phyloP scores from a whole-genome alignment of 2,113 vertebrate genomes.

The Sporophila hypoxantha region DNA sequence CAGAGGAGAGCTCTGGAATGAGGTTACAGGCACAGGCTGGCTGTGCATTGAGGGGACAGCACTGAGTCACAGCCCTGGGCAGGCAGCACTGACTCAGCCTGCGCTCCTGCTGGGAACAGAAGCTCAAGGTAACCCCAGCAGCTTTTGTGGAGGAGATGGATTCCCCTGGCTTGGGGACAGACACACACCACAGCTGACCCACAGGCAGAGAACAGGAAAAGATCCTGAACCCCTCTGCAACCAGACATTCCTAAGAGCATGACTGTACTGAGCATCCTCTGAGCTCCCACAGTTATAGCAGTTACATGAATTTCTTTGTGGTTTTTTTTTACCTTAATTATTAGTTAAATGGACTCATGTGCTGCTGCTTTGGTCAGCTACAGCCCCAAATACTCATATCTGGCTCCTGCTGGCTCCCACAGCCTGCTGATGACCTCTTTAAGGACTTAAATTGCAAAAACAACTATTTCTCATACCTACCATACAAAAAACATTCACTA shows the following conservation, averaged over 20 bases:
- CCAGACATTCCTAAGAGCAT: neutral
- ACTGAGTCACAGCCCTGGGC: slow-evolving; percentile 9
- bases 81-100: neutral
- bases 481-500: neutral
- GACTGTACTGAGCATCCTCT: rapidly evolving
- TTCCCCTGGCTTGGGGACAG: neutral
- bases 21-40: neutral
- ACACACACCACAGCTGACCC: neutral
- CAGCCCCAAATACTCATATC: neutral
- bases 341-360: neutral
- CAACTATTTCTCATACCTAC: neutral
- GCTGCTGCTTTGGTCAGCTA: neutral
- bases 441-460: neutral
- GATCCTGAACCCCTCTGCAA: neutral
- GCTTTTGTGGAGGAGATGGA: neutral
- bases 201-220: neutral
- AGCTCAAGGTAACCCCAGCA: neutral
- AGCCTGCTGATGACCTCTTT: neutral
- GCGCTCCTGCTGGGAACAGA: rapidly evolving
- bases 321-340: neutral
- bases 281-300: neutral
- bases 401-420: neutral
- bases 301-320: neutral
- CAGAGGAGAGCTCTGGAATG: neutral
- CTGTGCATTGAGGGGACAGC: neutral